phyloP scores from a whole-genome alignment of 2,888 invertebrate genomes.

The Leistus spinibarbis region DNA sequence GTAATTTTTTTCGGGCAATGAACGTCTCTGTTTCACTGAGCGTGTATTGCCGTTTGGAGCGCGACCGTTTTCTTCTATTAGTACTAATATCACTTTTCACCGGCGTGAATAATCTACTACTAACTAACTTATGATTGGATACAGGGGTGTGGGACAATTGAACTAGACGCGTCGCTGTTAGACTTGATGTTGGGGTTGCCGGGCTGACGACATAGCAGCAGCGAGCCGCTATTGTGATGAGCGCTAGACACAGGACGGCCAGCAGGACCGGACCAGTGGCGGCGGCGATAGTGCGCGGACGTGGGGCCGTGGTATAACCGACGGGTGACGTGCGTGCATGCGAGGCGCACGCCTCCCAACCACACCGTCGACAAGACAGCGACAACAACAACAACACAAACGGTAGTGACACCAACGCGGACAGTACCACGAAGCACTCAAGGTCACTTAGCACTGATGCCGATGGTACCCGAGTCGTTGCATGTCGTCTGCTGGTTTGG shows the following conservation, averaged over 20 bases:
- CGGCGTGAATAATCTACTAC: background rate
- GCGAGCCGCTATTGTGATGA: constrained; percentile 44
- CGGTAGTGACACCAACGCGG: background rate
- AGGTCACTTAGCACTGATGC: background rate
- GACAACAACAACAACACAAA: background rate
- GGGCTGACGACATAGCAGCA: constrained; percentile 41
- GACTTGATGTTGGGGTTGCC: constrained; percentile 9
- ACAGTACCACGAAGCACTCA: background rate
- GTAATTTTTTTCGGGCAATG: too few species aligned
- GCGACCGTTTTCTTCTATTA: background rate
- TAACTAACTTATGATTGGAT: background rate
- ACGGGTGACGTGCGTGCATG: constrained; percentile 54
- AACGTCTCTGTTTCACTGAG: background rate
- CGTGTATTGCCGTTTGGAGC: background rate
- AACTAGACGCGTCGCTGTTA: background rate
- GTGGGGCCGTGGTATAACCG: constrained; percentile 53
- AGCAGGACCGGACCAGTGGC: constrained; percentile 48
- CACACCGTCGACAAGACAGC: background rate
- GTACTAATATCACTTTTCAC: background rate
- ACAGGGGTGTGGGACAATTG: background rate
- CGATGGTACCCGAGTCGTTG: background rate
- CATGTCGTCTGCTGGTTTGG: background rate
- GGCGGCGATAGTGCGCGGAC: constrained; percentile 46
- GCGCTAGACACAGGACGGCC: constrained; percentile 51
- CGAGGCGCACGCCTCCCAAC: constrained; percentile 47